phyloP scores from a whole-genome alignment of 2,113 vertebrate genomes.

The Mobula hypostoma region DNA sequence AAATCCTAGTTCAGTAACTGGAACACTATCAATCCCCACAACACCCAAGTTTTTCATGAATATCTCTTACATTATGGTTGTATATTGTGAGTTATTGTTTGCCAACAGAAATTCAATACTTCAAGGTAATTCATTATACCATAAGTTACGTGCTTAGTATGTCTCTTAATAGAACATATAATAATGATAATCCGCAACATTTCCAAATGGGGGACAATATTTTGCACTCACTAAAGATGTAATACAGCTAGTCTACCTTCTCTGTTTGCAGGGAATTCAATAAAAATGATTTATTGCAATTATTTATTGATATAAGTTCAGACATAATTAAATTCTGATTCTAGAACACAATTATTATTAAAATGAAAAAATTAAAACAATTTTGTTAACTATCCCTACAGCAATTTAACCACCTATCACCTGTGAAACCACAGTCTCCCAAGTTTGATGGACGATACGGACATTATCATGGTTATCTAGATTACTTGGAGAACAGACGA shows the following conservation, averaged over 20 bases:
- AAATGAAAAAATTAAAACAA: neutral
- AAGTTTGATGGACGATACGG: slow-evolving; percentile 50
- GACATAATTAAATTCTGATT: neutral
- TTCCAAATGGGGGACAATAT: neutral
- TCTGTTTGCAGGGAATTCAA: neutral
- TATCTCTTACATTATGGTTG: neutral
- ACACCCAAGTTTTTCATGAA: too few relatives aligned
- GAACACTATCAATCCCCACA: too few relatives aligned
- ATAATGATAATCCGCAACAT: neutral
- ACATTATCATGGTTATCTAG: slow-evolving; percentile 61
- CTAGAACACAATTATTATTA: neutral
- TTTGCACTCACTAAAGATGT: neutral
- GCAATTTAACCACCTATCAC: neutral
- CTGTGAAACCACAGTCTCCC: slow-evolving; percentile 43
- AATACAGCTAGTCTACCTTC: too few relatives aligned
- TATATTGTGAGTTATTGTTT: neutral
- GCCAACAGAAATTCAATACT: neutral
- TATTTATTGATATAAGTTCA: neutral
- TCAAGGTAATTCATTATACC: neutral
- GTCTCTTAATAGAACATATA: neutral
- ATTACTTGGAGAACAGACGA: slow-evolving; percentile 54
- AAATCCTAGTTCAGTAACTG: too few relatives aligned
- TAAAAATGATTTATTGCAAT: neutral
- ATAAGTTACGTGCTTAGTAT: neutral
- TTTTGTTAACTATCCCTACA: neutral